These are phyloP conservation scores for Sycophila sp. DNA, from an alignment of 1,140 invertebrate genomes.

Conservation along the genomic window DNA sequence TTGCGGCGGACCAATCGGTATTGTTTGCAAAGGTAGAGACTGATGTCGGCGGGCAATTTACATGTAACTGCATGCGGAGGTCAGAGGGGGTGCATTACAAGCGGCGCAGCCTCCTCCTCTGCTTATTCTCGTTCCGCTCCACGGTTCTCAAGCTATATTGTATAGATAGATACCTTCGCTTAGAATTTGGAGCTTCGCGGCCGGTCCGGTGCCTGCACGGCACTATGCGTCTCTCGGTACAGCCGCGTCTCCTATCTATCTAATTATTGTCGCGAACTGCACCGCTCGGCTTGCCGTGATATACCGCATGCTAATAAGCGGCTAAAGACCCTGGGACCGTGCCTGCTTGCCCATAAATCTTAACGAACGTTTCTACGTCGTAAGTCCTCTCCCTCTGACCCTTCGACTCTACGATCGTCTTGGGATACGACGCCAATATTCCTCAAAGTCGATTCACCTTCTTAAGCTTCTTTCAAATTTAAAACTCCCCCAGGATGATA, in stretches of 20 bases:
- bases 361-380: constrained; percentile 57
- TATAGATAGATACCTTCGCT: constrained; percentile 41
- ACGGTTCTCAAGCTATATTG: constrained; percentile 23
- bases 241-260: constrained; percentile 62
- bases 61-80: constrained; percentile 8
- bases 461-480: no score
- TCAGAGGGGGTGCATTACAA: neutral
- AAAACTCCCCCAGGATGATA: no score
- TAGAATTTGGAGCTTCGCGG: constrained; percentile 37
- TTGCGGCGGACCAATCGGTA: constrained; percentile 23
- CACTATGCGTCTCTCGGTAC: neutral
- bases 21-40: constrained; percentile 12
- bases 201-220: neutral
- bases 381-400: neutral
- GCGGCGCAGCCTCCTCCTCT: neutral
- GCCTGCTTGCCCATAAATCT: constrained; percentile 62
- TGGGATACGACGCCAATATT: constrained; percentile 47
- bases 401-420: constrained; percentile 46
- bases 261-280: constrained; percentile 66
- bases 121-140: neutral
- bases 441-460: no score
- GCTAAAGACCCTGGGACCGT: constrained; percentile 64
- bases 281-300: constrained; percentile 52
- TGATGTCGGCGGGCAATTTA: neutral
- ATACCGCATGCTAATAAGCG: constrained; percentile 69